These are phyloP conservation scores for Scartelaos histophorus DNA, from an alignment of 2,113 vertebrate genomes.

Conservation along the genomic window DNA sequence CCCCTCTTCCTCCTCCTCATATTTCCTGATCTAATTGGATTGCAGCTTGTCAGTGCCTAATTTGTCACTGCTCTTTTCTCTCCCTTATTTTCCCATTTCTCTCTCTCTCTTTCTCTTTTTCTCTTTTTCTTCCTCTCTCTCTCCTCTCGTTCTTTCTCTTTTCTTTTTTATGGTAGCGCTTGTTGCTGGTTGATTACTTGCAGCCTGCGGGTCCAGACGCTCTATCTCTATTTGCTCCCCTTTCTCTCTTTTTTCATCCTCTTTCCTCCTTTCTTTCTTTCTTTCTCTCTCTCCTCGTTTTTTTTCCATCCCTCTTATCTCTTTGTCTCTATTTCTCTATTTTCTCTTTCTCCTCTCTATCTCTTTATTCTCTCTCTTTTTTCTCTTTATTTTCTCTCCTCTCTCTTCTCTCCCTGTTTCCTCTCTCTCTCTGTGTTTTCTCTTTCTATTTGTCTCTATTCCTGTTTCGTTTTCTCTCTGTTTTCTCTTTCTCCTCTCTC, in stretches of 20 bases:
- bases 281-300: too few species aligned
- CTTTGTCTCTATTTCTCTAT: too few species aligned
- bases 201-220: constrained; percentile 7
- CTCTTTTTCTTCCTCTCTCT: too few species aligned
- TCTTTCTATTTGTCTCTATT: constrained; percentile 51
- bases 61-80: constrained; percentile 52
- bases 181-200: constrained; percentile 41
- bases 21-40: constrained; percentile 75
- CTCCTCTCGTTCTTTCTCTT: neutral
- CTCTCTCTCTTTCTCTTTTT: too few species aligned
- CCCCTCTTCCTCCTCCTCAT: constrained; percentile 39
- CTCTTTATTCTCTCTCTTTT: constrained; percentile 21
- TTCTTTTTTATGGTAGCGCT: too few species aligned
- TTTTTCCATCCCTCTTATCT: too few species aligned
- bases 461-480: constrained; percentile 6
- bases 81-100: constrained; percentile 19
- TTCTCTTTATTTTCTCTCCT: neutral
- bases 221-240: too few species aligned
- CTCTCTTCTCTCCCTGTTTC: too few species aligned
- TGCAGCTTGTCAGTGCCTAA: constrained; percentile 62
- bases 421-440: neutral
- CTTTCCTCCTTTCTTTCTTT: too few species aligned
- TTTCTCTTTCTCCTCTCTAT: neutral
- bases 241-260: too few species aligned
- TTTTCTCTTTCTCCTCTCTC: neutral